These are phyloP conservation scores for Pantelozetes paolii DNA, from an alignment of 2,888 invertebrate species.

Conservation along the genomic window DNA sequence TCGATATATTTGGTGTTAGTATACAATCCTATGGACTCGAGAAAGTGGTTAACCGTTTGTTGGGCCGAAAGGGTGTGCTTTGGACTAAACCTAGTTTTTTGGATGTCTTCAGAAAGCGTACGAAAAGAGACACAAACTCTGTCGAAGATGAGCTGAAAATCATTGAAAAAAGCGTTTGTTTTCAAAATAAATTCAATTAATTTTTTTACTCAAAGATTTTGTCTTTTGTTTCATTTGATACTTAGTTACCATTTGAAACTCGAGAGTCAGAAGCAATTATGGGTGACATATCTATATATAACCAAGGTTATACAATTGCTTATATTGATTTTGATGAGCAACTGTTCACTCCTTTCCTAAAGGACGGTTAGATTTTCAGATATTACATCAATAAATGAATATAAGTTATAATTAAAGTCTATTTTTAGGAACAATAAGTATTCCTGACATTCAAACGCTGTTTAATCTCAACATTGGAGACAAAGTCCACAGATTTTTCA, in stretches of 20 bases:
- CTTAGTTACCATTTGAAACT: slow-evolving; percentile 8
- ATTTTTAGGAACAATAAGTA: slow-evolving; percentile 11
- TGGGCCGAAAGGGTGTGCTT: slow-evolving; percentile 43
- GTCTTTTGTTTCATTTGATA: not conserved
- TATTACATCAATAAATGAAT: too few species aligned
- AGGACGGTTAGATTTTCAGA: not conserved
- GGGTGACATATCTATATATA: slow-evolving; percentile 9
- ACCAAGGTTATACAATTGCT: slow-evolving; percentile 1
- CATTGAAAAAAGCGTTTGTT: slow-evolving; percentile 43
- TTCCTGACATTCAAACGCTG: slow-evolving; percentile 11
- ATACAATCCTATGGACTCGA: slow-evolving; percentile 44
- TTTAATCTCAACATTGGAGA: not conserved
- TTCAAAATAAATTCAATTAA: not conserved
- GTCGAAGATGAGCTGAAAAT: slow-evolving; percentile 44
- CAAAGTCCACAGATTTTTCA: not conserved
- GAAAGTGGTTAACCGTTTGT: slow-evolving; percentile 44
- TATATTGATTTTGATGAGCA: slow-evolving; percentile 8
- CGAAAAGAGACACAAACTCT: slow-evolving; percentile 32
- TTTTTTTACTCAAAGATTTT: not conserved
- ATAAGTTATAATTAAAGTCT: too few species aligned
- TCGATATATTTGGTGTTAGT: slow-evolving; percentile 40
- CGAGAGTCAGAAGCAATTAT: slow-evolving; percentile 1
- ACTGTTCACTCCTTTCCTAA: slow-evolving; percentile 13
- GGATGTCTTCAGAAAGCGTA: slow-evolving; percentile 43
- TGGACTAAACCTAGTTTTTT: slow-evolving; percentile 41